Conservation (phyloP, 2,113 vertebrate genomes). For the Petaurus breviceps region DNA sequence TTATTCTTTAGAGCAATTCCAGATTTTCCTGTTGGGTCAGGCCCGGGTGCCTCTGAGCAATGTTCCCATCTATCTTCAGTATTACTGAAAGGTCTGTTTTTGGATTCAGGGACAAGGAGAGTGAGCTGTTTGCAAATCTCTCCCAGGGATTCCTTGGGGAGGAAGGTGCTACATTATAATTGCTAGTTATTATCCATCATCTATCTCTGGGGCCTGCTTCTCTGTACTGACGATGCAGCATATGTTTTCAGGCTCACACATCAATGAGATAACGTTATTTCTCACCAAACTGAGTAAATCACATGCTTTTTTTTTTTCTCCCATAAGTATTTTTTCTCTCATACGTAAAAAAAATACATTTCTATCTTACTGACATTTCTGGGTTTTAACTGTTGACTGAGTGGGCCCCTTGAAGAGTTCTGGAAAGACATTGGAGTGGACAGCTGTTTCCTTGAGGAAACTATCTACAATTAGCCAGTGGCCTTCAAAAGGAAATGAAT, state of each 20-base stretch:
- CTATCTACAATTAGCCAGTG: neutral
- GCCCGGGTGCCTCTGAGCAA: neutral
- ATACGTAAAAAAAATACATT: neutral
- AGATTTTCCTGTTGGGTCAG: neutral
- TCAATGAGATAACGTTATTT: neutral
- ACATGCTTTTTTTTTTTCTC: neutral
- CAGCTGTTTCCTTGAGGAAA: neutral
- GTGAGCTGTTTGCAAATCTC: neutral
- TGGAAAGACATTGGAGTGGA: neutral
- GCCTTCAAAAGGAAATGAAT: neutral
- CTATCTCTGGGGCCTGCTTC: neutral
- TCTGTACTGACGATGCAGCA: neutral
- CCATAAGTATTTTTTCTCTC: too few relatives aligned
- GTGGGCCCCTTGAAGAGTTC: neutral
- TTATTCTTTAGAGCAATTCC: neutral
- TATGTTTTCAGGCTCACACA: neutral
- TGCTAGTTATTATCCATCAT: neutral
- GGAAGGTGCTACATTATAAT: neutral
- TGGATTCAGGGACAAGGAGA: neutral
- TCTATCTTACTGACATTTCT: neutral
- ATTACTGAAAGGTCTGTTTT: neutral
- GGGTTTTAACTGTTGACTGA: neutral
- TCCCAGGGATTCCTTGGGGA: neutral
- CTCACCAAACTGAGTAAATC: neutral
- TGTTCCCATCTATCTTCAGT: neutral